phyloP scores from a whole-genome alignment of 2,113 vertebrate genomes.

The Monarcha castaneiventris region DNA sequence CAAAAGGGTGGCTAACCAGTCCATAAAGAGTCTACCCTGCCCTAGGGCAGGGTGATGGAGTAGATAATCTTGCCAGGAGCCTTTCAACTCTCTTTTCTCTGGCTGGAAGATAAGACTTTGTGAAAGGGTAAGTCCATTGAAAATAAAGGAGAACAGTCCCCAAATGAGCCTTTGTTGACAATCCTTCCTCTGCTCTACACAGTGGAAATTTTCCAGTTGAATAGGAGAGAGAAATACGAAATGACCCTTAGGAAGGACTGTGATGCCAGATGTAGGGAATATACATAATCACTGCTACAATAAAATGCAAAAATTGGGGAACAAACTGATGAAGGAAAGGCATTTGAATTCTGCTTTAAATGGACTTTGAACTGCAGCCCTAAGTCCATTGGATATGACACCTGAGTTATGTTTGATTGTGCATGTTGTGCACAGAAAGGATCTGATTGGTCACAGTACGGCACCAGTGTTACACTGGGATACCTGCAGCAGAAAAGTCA shows the following conservation, averaged over 20 bases:
- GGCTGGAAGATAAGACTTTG: not conserved
- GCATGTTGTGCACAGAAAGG: not conserved
- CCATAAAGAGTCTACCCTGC: not conserved
- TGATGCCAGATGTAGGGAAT: not conserved
- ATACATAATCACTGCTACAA: not conserved
- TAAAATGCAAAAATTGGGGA: not conserved
- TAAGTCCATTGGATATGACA: not conserved
- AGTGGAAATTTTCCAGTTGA: not conserved
- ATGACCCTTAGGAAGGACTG: not conserved
- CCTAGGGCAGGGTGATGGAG: not conserved
- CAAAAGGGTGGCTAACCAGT: not conserved
- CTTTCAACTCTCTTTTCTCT: not conserved
- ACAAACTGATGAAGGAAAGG: not conserved
- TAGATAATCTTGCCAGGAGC: not conserved
- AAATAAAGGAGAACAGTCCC: not conserved
- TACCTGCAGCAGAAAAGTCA: not conserved
- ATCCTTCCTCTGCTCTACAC: not conserved
- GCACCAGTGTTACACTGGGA: not conserved
- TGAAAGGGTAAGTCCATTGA: not conserved
- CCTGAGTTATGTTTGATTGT: not conserved
- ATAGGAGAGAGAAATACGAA: not conserved
- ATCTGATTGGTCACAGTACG: not conserved
- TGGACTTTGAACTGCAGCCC: not conserved
- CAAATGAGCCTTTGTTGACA: not conserved
- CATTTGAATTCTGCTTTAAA: not conserved